phyloP scores from a whole-genome alignment of 2,888 invertebrate genomes.

The Margaritifera margaritifera region DNA sequence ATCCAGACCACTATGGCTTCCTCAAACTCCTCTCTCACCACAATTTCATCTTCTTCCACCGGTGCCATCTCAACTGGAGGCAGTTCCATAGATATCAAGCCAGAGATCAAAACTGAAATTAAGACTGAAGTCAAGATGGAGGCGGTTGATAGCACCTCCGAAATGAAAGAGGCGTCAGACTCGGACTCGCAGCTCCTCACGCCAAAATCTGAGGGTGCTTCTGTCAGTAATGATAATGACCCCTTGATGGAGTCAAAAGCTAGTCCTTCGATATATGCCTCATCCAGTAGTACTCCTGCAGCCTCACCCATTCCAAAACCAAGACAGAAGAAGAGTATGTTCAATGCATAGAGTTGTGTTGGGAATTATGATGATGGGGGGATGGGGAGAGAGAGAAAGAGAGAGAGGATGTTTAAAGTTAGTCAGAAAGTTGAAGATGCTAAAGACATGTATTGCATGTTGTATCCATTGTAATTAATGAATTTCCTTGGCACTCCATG shows the following conservation, averaged over 20 bases:
- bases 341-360: not conserved
- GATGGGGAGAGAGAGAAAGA: no score
- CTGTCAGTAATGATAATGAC: conserved; percentile 21
- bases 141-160: conserved; percentile 18
- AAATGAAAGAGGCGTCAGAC: conserved; percentile 30
- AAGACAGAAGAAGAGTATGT: conserved; percentile 51
- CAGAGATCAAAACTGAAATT: conserved; percentile 56
- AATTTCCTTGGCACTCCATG: no score
- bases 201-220: conserved; percentile 35
- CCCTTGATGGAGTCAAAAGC: conserved; percentile 27
- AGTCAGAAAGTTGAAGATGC: no score
- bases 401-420: no score
- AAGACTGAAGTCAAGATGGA: conserved; percentile 47
- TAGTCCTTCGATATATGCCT: conserved; percentile 30
- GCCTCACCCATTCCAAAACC: conserved; percentile 44
- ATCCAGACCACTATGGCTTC: conserved; percentile 16
- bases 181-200: conserved; percentile 23
- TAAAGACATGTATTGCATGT: no score
- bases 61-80: conserved; percentile 69
- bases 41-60: conserved; percentile 49
- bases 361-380: not conserved
- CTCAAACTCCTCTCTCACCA: conserved; percentile 37
- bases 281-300: conserved; percentile 28
- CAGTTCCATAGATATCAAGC: conserved; percentile 46
- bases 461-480: no score